These are phyloP conservation scores for Nasalis larvatus DNA, from an alignment of 2,113 vertebrate species.

Conservation along the genomic window DNA sequence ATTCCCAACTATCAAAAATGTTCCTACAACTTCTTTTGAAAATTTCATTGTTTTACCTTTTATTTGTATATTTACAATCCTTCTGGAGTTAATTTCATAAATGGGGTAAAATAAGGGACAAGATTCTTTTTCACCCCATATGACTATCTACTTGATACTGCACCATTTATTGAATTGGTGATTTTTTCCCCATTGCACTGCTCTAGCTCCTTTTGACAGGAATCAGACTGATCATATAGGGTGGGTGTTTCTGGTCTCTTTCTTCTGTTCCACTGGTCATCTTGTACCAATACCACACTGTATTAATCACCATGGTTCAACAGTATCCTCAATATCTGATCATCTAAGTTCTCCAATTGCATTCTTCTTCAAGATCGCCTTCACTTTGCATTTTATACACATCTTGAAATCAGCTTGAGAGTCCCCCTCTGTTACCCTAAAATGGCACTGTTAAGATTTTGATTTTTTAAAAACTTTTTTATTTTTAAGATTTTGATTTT, in stretches of 20 bases:
- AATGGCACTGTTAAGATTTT: background rate
- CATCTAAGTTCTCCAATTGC: background rate
- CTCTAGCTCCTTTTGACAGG: background rate
- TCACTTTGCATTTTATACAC: background rate
- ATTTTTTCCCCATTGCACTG: background rate
- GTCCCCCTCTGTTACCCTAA: background rate
- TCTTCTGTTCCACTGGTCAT: background rate
- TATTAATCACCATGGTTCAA: background rate
- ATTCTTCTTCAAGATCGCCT: background rate
- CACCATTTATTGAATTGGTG: background rate
- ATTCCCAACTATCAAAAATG: background rate
- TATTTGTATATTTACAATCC: background rate
- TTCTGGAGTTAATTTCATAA: background rate
- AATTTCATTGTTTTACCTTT: background rate
- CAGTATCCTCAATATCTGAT: background rate
- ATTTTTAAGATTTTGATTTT: background rate
- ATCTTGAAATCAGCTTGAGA: background rate
- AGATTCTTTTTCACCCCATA: background rate
- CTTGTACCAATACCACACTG: background rate
- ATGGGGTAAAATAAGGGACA: background rate
- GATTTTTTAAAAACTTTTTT: background rate
- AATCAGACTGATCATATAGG: background rate
- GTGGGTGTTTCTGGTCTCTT: background rate
- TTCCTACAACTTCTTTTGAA: background rate
- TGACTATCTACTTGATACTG: background rate